A percentile compares a stretch with the other conserved stretches of the same genome.
These are phyloP conservation scores for Dicerorhinus sumatrensis DNA, from an alignment of 2,113 vertebrate genomes.

Conservation along the genomic window DNA sequence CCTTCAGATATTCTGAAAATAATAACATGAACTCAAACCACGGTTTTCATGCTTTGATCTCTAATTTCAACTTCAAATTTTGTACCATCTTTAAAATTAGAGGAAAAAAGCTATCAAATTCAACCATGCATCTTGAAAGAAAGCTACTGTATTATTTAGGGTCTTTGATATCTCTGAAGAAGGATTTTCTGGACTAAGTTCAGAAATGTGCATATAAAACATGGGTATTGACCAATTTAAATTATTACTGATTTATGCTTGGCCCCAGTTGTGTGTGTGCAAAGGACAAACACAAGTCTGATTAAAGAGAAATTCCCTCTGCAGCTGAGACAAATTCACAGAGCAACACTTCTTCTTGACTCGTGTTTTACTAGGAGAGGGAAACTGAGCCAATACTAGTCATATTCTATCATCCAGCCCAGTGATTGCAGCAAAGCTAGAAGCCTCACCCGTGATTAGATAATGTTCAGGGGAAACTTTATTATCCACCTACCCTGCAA, in stretches of 20 bases:
- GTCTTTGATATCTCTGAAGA: background rate
- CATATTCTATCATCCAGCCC: background rate
- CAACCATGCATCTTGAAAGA: background rate
- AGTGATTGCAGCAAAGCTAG: conserved; percentile 9
- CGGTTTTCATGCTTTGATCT: background rate
- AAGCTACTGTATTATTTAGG: background rate
- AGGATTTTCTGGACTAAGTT: background rate
- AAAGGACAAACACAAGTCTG: background rate
- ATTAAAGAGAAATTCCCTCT: background rate
- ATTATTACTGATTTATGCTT: background rate
- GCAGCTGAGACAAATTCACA: background rate
- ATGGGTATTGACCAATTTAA: background rate
- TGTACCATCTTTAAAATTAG: background rate
- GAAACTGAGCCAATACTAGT: background rate
- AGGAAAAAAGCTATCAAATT: background rate
- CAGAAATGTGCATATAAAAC: background rate
- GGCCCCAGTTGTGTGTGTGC: background rate
- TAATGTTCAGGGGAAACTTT: background rate
- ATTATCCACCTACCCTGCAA: background rate
- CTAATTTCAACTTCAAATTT: conserved; percentile 25
- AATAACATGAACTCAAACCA: background rate
- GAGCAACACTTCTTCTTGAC: background rate
- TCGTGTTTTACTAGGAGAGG: background rate
- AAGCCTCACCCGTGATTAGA: background rate
- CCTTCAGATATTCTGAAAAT: background rate